Base-by-base conservation (phyloP, 23 tunicate genomes). In the Halocynthia roretzi region DNA sequence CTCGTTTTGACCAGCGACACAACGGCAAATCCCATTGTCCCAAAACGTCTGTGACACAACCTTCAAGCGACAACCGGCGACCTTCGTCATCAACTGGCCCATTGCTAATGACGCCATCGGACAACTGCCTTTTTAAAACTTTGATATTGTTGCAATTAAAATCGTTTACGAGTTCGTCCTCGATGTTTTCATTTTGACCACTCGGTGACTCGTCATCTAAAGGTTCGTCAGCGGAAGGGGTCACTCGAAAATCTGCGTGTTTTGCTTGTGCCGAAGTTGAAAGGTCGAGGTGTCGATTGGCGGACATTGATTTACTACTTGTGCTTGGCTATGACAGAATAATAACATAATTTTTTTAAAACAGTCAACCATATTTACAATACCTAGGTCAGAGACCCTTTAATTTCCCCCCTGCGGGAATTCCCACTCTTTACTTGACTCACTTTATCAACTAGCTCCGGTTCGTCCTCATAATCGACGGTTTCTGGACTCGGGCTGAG, bases 1-100 rank as follows among this genome's bases (percentile, higher is more conserved):
- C 78, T 10, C 78, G 67, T 54, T 74, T 74, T 54, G 78, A 74
- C 78, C 78, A 74, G 22, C 78, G 78, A 54, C 78, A 74, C 62
- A 74, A 50, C 9, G 78, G 78, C 19, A 74, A 48, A 5, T 74
- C 22, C 78, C 78, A 74, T 44, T 48, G 63, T 10, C 78, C 62
- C 19, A 74, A 18, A 52, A 74, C 64, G 10, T 20, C 78, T 5
- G 56, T 21, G n/a, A 15, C 10, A 51, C 56, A 0, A 9, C 19
- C 44, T 31, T 31, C 44, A 31, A 31, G 44, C 44, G 44, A 31
- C 4, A 31, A 31, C 44, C 44, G 44, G 44, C 44, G 44, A 31
- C 44, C 44, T 31, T 31, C 4, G 44, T 31, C 44, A 31, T 31
- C 44, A 4, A 31, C 44, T 31, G 44, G 44, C 4, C 44, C 44